These are phyloP conservation scores for Reticulitermes speratus DNA, from an alignment of 1,140 invertebrate species.

Conservation along the genomic window DNA sequence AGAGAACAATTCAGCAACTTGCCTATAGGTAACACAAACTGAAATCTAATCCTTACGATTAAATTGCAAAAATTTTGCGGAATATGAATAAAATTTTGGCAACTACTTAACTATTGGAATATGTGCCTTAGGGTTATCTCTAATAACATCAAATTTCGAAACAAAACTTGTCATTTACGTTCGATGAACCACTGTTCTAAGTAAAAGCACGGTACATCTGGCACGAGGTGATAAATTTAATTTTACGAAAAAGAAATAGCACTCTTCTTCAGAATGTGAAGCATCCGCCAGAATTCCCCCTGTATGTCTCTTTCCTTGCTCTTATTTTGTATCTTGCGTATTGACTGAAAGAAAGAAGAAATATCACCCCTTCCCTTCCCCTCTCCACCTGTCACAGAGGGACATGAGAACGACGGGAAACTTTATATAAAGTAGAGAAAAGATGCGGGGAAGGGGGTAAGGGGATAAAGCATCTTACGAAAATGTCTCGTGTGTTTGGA, in stretches of 20 bases:
- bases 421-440: conserved; percentile 27
- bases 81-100: too few relatives aligned
- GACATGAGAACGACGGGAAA: conserved; percentile 16
- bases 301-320: conserved; percentile 10
- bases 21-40: too few relatives aligned
- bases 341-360: conserved; percentile 30
- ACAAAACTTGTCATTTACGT: background rate
- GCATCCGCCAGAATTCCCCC: conserved; percentile 5
- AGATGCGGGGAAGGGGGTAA: background rate
- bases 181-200: background rate
- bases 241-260: conserved; percentile 23
- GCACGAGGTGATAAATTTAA: conserved; percentile 26
- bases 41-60: too few relatives aligned
- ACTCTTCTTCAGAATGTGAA: background rate
- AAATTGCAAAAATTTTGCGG: too few relatives aligned
- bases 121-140: too few relatives aligned
- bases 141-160: too few relatives aligned
- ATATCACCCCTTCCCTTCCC: conserved; percentile 20
- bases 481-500: conserved; percentile 29
- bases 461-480: conserved; percentile 21
- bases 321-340: conserved; percentile 22
- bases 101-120: too few relatives aligned
- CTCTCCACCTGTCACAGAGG: conserved; percentile 28
- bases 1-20: too few relatives aligned
- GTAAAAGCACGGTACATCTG: background rate